Evolutionary conservation across 1,140 invertebrate species (phyloP).

Genomic region (Halesus radiatus): DNA sequence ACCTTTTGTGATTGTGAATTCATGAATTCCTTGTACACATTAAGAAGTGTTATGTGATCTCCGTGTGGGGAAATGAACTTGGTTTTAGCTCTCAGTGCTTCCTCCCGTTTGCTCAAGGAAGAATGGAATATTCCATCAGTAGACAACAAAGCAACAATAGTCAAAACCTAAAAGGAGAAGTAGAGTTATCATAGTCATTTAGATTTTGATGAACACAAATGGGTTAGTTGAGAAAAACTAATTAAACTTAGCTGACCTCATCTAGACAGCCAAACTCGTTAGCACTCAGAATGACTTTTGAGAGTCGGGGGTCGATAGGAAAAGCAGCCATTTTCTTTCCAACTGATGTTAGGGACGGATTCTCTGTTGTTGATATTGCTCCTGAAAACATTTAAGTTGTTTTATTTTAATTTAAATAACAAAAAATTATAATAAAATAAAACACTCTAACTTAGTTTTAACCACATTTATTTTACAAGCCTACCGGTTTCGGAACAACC

Average conservation of each 20-base stretch:
- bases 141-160: slow-evolving; percentile 73
- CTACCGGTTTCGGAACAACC: too few species aligned
- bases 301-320: slow-evolving; percentile 92
- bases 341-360: slow-evolving; percentile 79
- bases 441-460: too few species aligned
- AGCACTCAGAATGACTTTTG: slow-evolving; percentile 86
- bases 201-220: too few species aligned
- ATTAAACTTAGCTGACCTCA: slow-evolving; percentile 71
- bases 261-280: slow-evolving; percentile 86
- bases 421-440: too few species aligned
- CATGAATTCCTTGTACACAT: slow-evolving; percentile 87
- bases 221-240: background rate
- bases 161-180: slow-evolving; percentile 66
- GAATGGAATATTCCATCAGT: slow-evolving; percentile 75
- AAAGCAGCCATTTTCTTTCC: slow-evolving; percentile 92
- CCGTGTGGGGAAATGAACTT: slow-evolving; percentile 92
- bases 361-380: slow-evolving; percentile 63
- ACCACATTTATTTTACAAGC: too few species aligned
- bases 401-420: too few species aligned
- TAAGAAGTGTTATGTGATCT: slow-evolving; percentile 93
- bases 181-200: background rate
- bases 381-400: too few species aligned
- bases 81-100: slow-evolving; percentile 76
- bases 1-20: slow-evolving; percentile 82
- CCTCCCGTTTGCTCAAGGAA: slow-evolving; percentile 75